A percentile compares a stretch with the other conserved stretches of the same genome.
Evolutionary conservation across 2,888 invertebrate species (phyloP).

Genomic region (Harpalus rufipes): DNA sequence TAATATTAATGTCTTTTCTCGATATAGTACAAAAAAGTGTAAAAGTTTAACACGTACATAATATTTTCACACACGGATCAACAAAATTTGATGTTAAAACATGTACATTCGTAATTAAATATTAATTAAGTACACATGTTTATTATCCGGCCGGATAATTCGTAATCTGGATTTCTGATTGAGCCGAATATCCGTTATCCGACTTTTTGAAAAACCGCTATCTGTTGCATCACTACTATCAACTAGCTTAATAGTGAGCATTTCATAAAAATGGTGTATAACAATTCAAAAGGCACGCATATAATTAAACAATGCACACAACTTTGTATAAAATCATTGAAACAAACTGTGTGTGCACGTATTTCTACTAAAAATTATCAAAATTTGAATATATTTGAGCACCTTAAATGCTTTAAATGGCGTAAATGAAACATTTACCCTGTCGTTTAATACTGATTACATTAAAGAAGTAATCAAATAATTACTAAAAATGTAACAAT

Average conservation of each 20-base stretch:
- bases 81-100: no score
- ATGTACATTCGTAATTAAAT: no score
- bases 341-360: constrained; percentile 49
- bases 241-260: constrained; percentile 62
- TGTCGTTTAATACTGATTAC: constrained; percentile 59
- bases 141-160: no score
- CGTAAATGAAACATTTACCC: constrained; percentile 58
- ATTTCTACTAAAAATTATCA: constrained; percentile 27
- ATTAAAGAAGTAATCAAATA: constrained; percentile 42
- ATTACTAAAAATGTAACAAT: constrained; percentile 45
- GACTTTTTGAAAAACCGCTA: no score
- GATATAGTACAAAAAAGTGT: no score
- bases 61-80: no score
- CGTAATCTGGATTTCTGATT: no score
- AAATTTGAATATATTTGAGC: constrained; percentile 58
- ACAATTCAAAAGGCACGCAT: constrained; percentile 65
- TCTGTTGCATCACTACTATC: not conserved
- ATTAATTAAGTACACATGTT: no score
- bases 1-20: no score
- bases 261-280: constrained; percentile 60
- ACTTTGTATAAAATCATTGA: constrained; percentile 9
- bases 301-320: constrained; percentile 63
- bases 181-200: no score
- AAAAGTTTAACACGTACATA: no score
- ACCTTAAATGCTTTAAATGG: constrained; percentile 24